A percentile compares a stretch with the other conserved stretches of the same genome.
phyloP scores from a whole-genome alignment of 2,797 vertebrate genomes.

The Selene dorsalis region DNA sequence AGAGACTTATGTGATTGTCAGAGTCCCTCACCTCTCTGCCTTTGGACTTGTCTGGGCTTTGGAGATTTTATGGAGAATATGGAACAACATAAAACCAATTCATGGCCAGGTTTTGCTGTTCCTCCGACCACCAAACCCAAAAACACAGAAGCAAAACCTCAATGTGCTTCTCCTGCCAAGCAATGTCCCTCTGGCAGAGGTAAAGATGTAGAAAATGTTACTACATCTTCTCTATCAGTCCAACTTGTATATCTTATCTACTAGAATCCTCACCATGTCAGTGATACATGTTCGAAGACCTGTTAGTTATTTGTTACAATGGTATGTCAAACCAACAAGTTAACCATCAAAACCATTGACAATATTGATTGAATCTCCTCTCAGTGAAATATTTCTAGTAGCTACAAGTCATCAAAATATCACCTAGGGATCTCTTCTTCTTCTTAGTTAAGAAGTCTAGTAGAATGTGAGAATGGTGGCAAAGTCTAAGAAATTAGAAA shows the following conservation, averaged over 20 bases:
- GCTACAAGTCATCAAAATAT: too few species aligned
- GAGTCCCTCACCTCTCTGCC: constrained; percentile 45
- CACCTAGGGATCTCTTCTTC: too few species aligned
- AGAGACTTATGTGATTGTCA: constrained; percentile 52
- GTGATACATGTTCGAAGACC: background rate
- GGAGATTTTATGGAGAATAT: constrained; percentile 7
- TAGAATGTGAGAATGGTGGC: too few species aligned
- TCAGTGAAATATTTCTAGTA: too few species aligned
- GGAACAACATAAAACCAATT: background rate
- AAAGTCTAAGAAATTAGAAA: too few species aligned
- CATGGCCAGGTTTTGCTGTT: constrained; percentile 25
- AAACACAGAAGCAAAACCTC: constrained; percentile 8
- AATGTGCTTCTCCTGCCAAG: constrained; percentile 22
- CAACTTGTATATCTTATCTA: too few species aligned
- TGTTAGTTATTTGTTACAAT: background rate
- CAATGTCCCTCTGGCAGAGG: constrained; percentile 26
- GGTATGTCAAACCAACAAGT: too few species aligned
- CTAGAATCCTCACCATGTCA: background rate
- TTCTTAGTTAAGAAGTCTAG: too few species aligned
- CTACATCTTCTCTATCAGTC: background rate
- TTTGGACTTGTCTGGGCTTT: constrained; percentile 31
- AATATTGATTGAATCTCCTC: too few species aligned
- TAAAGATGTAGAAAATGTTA: background rate
- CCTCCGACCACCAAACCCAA: background rate
- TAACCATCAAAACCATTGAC: too few species aligned